Evolutionary conservation across 2,888 invertebrate genomes (phyloP), one percentile per base, ranked within the genome.

Genomic region (Empis livida): DNA sequence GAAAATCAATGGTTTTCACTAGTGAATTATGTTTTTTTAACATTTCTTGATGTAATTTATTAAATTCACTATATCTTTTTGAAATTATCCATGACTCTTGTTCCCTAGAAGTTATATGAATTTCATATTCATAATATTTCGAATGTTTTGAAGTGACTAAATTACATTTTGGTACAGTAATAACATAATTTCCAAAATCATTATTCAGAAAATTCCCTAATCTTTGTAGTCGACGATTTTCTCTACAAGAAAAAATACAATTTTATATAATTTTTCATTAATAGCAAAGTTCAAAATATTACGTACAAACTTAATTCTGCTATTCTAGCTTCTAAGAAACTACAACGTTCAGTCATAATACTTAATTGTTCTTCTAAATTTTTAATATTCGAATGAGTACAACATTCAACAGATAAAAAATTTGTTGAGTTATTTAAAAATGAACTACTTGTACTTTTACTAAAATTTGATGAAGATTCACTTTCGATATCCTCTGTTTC

Each of bases 51-150:
- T 95, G 91, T 27, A 95, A 72, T 52, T 85, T 80, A 63, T 90
- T 77, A 68, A 96, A 95, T 66, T 95, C 93, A 9, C 91, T 85
- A 63, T 95, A 96, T 60, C 96, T 78, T 56, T 93, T 79, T 65
- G 92, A 92, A n/a, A 95, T 82, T 61, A 90, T 92, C 95, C 95
- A 95, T 65, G 95, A 94, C 54, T 90, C 91, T 3, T 63, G 58
- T 48, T 65, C 60, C 1, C 63, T 60, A 61, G 67, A 65, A 2
- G 62, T 67, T n/a, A 68, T 56, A 47, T 68, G 65, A 16, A 70
- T 59, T 47, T 69, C 65, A 38, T 70, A 69, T 2, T 62, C 59
- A 48, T 68, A 65, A 51, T 62, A 64, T 10, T 55, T 56, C n/a
- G 53, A 51, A 42, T 52, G 49, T 48, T 44, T 41, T 23, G 20